Conservation (phyloP, 2,888 invertebrate genomes). For the Ecliptopera silaceata region DNA sequence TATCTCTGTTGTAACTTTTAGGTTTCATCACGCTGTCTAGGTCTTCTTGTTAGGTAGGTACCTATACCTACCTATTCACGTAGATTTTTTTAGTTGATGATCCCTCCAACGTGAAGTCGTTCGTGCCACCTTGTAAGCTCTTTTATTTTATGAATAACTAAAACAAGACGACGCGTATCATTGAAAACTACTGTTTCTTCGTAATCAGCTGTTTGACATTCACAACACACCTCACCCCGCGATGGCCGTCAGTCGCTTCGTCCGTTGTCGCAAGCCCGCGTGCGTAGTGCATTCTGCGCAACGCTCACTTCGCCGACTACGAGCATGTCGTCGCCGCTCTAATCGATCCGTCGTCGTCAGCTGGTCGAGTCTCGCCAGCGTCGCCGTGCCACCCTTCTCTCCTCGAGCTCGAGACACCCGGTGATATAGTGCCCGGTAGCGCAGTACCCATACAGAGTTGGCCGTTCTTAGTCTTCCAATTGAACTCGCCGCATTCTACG, state of each 20-base stretch:
- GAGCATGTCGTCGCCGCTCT: conserved; percentile 52
- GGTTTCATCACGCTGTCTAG: no score
- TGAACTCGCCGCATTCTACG: conserved; percentile 10
- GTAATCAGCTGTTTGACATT: conserved; percentile 77
- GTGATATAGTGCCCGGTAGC: conserved; percentile 22
- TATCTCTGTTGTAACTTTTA: no score
- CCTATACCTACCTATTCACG: no score
- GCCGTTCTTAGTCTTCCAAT: not conserved
- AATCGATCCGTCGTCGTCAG: conserved; percentile 57
- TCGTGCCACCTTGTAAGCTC: no score
- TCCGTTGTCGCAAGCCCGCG: conserved; percentile 33
- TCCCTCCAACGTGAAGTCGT: no score
- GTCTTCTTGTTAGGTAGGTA: no score
- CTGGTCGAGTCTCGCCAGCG: conserved; percentile 29
- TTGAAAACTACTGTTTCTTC: conserved; percentile 50
- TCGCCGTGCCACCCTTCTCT: conserved; percentile 31
- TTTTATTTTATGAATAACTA: not conserved
- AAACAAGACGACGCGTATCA: conserved; percentile 14
- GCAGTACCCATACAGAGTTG: conserved; percentile 18
- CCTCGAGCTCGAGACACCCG: conserved; percentile 11
- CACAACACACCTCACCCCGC: conserved; percentile 38
- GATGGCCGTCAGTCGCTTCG: conserved; percentile 9
- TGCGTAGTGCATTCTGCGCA: conserved; percentile 63
- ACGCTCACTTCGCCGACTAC: conserved; percentile 45
- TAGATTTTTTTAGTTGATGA: no score